Evolutionary conservation across 1,140 invertebrate species (phyloP).

Genomic region (Anthonomus grandis): DNA sequence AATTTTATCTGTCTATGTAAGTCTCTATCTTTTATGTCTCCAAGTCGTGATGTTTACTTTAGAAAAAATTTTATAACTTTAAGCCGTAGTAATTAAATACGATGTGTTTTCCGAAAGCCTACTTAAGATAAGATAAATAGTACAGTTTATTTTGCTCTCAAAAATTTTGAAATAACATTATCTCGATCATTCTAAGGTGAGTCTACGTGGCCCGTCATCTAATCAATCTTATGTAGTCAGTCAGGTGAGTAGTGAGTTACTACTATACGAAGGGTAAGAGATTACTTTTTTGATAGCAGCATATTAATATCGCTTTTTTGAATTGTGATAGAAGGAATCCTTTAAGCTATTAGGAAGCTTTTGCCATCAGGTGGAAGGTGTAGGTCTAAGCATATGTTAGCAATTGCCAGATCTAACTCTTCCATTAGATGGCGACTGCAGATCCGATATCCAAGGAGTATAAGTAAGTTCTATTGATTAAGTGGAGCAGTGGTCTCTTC

Average conservation of each 20-base stretch:
- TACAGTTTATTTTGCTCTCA: constrained; percentile 26
- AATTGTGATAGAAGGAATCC: no score
- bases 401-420: constrained; percentile 46
- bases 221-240: constrained; percentile 9
- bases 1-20: constrained; percentile 2
- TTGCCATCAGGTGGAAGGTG: constrained; percentile 42
- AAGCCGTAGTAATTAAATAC: constrained; percentile 20
- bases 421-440: constrained; percentile 39
- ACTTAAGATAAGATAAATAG: no score
- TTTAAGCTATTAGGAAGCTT: no score
- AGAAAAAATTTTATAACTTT: constrained; percentile 16
- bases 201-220: constrained; percentile 1
- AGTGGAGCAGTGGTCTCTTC: constrained; percentile 49
- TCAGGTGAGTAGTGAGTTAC: constrained; percentile 16
- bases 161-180: constrained; percentile 23
- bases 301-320: no score
- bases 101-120: constrained; percentile 13
- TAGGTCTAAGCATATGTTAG: constrained; percentile 40
- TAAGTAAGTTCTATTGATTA: constrained; percentile 37
- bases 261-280: neutral
- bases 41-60: constrained; percentile 14
- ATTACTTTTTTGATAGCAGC: neutral
- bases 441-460: neutral
- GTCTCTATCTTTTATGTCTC: constrained; percentile 8
- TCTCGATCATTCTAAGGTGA: constrained; percentile 14